Evolutionary conservation across 2,888 invertebrate genomes (phyloP).

Genomic region (Tenthredo mesomela): DNA sequence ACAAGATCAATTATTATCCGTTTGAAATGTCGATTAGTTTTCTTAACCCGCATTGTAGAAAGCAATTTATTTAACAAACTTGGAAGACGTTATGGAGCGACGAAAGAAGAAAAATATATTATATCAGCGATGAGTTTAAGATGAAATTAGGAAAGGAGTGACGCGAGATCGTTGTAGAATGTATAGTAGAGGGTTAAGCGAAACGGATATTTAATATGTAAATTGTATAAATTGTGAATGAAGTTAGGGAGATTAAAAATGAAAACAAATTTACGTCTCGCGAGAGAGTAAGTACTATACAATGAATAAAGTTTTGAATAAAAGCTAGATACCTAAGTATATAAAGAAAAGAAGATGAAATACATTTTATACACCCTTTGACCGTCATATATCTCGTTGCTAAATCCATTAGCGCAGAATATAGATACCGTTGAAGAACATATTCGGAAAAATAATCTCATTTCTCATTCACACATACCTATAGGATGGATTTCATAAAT

Average conservation of each 20-base stretch:
- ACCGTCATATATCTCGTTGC: not conserved
- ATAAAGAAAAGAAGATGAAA: not conserved
- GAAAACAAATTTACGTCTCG: constrained; percentile 26
- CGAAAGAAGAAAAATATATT: not conserved
- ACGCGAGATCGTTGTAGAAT: not conserved
- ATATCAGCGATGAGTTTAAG: not conserved
- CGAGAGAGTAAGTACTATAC: not conserved
- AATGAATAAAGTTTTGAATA: not conserved
- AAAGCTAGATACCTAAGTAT: not conserved
- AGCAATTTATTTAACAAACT: constrained; percentile 5
- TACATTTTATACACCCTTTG: constrained; percentile 12
- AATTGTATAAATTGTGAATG: constrained; percentile 30
- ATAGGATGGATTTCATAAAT: not conserved
- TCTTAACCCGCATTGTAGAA: not conserved
- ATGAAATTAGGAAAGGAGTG: not conserved
- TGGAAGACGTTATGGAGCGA: not conserved
- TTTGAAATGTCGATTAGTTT: not conserved
- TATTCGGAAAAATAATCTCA: not conserved
- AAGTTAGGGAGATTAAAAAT: constrained; percentile 19
- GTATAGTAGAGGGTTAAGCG: not conserved
- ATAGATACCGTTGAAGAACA: not conserved
- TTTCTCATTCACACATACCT: not conserved
- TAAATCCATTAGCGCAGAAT: not conserved
- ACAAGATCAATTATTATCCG: not conserved
- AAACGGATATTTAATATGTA: constrained; percentile 27